Evolutionary conservation across 2,113 vertebrate species (phyloP).

Genomic region (Tympanuchus pallidicinctus): DNA sequence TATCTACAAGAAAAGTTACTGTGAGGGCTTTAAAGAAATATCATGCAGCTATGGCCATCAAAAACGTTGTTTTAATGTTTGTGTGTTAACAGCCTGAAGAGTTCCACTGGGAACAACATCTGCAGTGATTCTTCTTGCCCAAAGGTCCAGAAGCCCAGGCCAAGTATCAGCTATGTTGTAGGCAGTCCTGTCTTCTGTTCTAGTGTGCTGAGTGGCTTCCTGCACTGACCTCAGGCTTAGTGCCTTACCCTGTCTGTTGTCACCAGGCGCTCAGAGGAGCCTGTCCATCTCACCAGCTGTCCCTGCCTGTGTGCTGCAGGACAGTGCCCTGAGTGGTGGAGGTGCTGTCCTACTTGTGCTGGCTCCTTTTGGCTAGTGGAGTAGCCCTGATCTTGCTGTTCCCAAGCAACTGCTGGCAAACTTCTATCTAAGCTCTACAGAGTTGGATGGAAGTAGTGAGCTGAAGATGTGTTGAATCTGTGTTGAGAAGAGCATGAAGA

Average conservation of each 20-base stretch:
- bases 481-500: constrained; percentile 79
- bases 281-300: neutral
- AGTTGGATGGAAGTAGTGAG: constrained; percentile 77
- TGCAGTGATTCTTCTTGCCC: neutral
- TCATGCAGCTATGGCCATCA: neutral
- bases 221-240: neutral
- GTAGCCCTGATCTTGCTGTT: neutral
- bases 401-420: constrained; percentile 79
- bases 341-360: neutral
- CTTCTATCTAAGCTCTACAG: constrained; percentile 84
- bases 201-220: neutral
- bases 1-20: neutral
- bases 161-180: neutral
- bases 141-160: neutral
- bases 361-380: neutral
- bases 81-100: neutral
- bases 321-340: neutral
- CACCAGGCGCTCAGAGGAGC: neutral
- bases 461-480: constrained; percentile 72
- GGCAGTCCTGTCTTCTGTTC: neutral
- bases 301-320: neutral
- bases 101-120: neutral
- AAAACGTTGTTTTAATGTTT: neutral
- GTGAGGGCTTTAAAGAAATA: neutral
- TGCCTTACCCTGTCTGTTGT: neutral